Evolutionary conservation across 2,113 vertebrate species (phyloP), one percentile per base, ranked within the genome.

Genomic region (Menura novaehollandiae): DNA sequence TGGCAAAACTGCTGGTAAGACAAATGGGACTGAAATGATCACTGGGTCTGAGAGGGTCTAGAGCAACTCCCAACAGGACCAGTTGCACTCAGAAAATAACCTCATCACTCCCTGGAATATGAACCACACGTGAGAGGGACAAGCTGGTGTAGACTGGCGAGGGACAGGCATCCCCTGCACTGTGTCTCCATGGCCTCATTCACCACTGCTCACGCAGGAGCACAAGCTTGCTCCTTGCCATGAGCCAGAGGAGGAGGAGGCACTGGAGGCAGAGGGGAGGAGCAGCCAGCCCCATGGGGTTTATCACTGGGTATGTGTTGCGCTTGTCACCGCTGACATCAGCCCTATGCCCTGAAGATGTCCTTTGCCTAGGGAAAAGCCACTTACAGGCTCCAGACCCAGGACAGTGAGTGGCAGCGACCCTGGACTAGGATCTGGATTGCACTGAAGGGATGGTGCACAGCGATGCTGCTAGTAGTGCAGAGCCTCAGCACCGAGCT

Each of bases 151-250:
- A n/a, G 35, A 27, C 37, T 10, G 15, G 12, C 5, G 8, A 75
- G 33, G 63, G 23, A 43, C 1, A 4, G 17, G 22, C 5, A 5
- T 32, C 72, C 37, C 22, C 41, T 62, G 43, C 4, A 3, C 44
- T 2, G 1, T 8, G 5, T 52, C 35, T 85, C 66, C 21, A 3
- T 1, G 6, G 52, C 55, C 35, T 89, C 2, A 2, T 41, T 84
- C 51, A 59, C 18, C 39, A 13, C 26, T 0, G 3, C 27, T 94
- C 11, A 1, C 2, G 10, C 8, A 37, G 59, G 5, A 68, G 32
- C 67, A 62, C 51, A 52, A 89, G 59, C 35, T 82, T 4, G 0
- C 44, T 30, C 28, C 56, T 62, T 2, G 12, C 39, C 0, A 0
- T 17, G 10, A 63, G 37, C 35, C 73, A 43, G 62, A 2, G 4